These are phyloP conservation scores for Paralichthys olivaceus DNA, from an alignment of 2,113 vertebrate genomes.

Conservation along the genomic window DNA sequence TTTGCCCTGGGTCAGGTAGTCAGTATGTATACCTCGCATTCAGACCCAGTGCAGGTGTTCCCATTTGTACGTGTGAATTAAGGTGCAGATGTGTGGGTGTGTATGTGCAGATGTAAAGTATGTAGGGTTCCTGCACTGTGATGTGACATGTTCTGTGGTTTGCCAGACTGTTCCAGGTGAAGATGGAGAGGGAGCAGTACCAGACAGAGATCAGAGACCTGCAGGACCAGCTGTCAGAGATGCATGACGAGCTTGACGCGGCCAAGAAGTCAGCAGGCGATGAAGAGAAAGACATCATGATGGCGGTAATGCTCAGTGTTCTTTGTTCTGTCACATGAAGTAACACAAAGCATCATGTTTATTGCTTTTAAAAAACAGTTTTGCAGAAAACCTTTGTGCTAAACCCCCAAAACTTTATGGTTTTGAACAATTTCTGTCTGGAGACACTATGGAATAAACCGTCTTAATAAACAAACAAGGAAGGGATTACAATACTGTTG, in stretches of 20 bases:
- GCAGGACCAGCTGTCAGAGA: constrained; percentile 98
- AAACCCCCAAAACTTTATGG: background rate
- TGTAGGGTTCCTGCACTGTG: constrained; percentile 24
- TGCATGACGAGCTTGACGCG: constrained; percentile 94
- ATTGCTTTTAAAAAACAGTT: too few relatives aligned
- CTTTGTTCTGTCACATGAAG: background rate
- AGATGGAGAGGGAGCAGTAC: constrained; percentile 95
- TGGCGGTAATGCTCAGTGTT: constrained; percentile 82
- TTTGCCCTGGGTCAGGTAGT: constrained; percentile 34
- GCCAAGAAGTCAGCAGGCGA: constrained; percentile 85
- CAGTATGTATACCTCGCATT: constrained; percentile 20
- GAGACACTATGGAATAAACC: background rate
- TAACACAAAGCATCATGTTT: too few relatives aligned
- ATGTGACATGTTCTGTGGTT: constrained; percentile 54
- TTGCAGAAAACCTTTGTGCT: background rate
- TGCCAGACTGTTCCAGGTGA: constrained; percentile 94
- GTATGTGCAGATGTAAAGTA: constrained; percentile 11
- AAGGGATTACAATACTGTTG: background rate
- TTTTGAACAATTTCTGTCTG: background rate
- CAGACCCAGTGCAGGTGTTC: constrained; percentile 48
- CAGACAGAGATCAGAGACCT: constrained; percentile 97
- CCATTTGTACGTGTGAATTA: constrained; percentile 51
- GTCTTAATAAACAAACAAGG: background rate
- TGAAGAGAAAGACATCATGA: constrained; percentile 87
- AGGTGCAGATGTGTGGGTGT: constrained; percentile 45